Percentiles rank a stretch among this genome's conserved stretches.
Evolutionary conservation across 2,113 vertebrate genomes (phyloP).

Genomic region (Eulemur rufifrons): DNA sequence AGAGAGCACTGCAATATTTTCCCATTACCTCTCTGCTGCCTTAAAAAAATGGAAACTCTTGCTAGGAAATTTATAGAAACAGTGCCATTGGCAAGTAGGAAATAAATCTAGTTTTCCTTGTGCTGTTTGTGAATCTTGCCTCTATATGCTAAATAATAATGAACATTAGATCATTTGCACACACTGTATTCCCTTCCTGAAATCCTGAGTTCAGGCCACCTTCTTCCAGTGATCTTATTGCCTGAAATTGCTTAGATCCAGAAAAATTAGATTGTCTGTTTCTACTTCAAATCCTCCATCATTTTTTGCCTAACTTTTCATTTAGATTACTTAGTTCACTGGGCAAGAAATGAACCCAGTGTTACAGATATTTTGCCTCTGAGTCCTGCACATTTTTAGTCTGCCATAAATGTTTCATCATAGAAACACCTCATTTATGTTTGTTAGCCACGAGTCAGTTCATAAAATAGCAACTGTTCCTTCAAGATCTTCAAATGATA

Average conservation of each 20-base stretch:
- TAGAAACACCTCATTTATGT: constrained; percentile 30
- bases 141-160: not conserved
- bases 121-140: not conserved
- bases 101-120: constrained; percentile 2
- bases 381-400: constrained; percentile 16
- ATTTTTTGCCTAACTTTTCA: not conserved
- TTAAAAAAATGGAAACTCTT: constrained; percentile 32
- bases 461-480: constrained; percentile 3
- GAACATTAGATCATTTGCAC: not conserved
- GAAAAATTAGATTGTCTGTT: constrained; percentile 32
- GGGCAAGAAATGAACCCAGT: constrained; percentile 51
- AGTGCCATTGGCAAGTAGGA: not conserved
- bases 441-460: constrained; percentile 40
- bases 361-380: constrained; percentile 43
- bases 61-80: not conserved
- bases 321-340: constrained; percentile 48
- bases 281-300: constrained; percentile 30
- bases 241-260: not conserved
- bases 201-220: not conserved
- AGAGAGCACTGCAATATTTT: not conserved
- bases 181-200: not conserved
- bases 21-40: not conserved
- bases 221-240: constrained; percentile 32
- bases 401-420: constrained; percentile 21
- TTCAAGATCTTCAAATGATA: constrained; percentile 10